phyloP scores from a whole-genome alignment of 2,888 invertebrate genomes.

The Drosophila kokeensis region DNA sequence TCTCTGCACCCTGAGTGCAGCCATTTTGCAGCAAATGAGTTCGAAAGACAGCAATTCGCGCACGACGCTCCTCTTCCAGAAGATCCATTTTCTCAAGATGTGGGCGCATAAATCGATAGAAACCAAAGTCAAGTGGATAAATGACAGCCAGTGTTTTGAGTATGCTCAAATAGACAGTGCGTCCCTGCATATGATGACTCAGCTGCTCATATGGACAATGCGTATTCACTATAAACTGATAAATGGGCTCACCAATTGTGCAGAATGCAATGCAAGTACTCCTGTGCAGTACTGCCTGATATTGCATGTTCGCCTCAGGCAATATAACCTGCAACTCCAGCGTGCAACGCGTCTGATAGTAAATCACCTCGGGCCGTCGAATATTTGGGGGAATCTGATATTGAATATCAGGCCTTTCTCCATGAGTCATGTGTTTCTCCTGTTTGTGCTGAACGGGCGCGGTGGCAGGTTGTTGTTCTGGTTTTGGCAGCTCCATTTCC shows the following conservation, averaged over 20 bases:
- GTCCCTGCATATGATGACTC: slow-evolving; percentile 40
- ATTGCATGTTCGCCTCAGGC: slow-evolving; percentile 47
- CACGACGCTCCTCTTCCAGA: slow-evolving; percentile 26
- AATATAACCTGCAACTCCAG: slow-evolving; percentile 60
- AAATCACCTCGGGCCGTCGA: too few species aligned
- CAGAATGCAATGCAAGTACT: slow-evolving; percentile 31
- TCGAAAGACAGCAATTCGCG: slow-evolving; percentile 10
- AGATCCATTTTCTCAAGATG: slow-evolving; percentile 43
- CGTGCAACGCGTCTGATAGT: slow-evolving; percentile 53
- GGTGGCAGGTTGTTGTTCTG: neutral
- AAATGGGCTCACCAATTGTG: slow-evolving; percentile 12
- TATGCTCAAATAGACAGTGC: slow-evolving; percentile 53
- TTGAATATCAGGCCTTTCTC: too few species aligned
- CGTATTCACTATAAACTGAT: slow-evolving; percentile 8
- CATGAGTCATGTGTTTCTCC: too few species aligned
- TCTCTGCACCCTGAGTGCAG: slow-evolving; percentile 6
- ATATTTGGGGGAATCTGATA: too few species aligned
- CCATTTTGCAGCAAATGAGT: slow-evolving; percentile 19
- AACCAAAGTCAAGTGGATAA: slow-evolving; percentile 53
- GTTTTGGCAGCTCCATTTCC: neutral
- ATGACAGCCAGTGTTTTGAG: neutral
- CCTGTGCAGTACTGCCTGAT: slow-evolving; percentile 27
- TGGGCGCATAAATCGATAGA: slow-evolving; percentile 53
- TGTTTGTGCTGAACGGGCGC: too few species aligned
- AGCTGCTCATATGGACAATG: slow-evolving; percentile 24